Base-by-base conservation (phyloP, 2,888 invertebrate genomes). In the Timema cristinae region DNA sequence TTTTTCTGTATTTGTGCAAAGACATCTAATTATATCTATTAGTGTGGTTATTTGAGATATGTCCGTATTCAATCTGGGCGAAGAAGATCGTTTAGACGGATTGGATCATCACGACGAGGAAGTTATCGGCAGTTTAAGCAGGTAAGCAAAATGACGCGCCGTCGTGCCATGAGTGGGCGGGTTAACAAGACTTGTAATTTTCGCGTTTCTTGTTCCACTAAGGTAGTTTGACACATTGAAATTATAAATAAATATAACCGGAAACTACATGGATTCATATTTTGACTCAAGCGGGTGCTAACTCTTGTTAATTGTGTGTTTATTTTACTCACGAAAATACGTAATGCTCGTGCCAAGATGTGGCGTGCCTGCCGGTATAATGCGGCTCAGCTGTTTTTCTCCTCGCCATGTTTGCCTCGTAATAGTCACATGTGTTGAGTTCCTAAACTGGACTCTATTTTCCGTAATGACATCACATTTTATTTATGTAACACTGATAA, bases 11-110 rank as follows among this genome's bases (percentile, higher is more conserved):
- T 75, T 72, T 69, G 71, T 72, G 75, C 72, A 72, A 73, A 48
- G 73, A 72, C 73, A 75, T 72, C 68, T 71, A 56, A 61, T 32
- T 63, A 70, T 68, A 68, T 66, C 66, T 61, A 15, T 67, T 67
- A 61, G 74, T 72, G 76, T 74, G 74, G 73, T 72, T 67, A 72
- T 54, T 73, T 72, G 77, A 77, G 80, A 78, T 83, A 86, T 87
- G 86, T 86, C 86, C 81, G 83, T 85, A 81, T 85, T 85, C 82
- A 82, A 81, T 78, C 81, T 80, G 78, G 83, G 82, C 77, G 85
- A 85, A 78, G 83, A 84, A 79, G 81, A 84, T 77, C 82, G 85
- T 80, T 84, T 86, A 77, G 85, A 85, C 78, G 84, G 84, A 81
- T 83, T 83, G 78, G 74, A 84, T 50, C 79, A 81, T 79, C 85